Evolutionary conservation across 2,888 invertebrate genomes (phyloP), one percentile per base, ranked within the genome.

Genomic region (Coecobrya sp.): DNA sequence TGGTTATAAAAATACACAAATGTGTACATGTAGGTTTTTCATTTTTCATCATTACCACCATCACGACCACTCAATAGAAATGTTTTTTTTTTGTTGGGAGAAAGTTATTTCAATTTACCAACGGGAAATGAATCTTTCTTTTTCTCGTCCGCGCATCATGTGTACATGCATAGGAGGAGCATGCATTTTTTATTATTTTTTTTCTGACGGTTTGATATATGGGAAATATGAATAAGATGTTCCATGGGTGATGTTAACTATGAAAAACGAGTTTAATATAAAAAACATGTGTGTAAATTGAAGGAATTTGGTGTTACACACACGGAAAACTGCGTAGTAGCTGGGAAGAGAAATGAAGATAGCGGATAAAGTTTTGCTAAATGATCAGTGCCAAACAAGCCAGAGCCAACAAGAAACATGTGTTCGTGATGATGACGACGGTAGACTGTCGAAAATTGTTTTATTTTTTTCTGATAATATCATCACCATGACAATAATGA

Each of bases 51-150:
- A 36, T 36, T 16, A 27, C 68, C 7, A 30, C 62, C 55, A 55
- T 55, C 25, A 10, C n/a, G 7, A 30, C 62, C 22, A 30, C 68
- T 42, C 73, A 8, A 13, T 73, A 27, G n/a, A 42, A n/a, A 36
- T 70, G 36, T n/a, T 36, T 70, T 70, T 68, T 13, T 7, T 16
- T 19, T n/a, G 16, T 70, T 22, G 13, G 25, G 76, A 79, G 76
- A 79, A 79, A 79, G 76, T 79, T 49, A 79, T 79, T 79, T 79
- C 49, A 79, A 79, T 79, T 79, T 79, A 79, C 49, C 22, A 49
- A 52, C 76, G 19, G 52, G 52, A 79, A 79, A 52, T 79, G 49
- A 25, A 49, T 79, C 27, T 52, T 27, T 16, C 27, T 25, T 49
- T 22, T 22, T 19, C 10, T 52, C 49, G 49, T 27, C 16, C n/a